phyloP scores from a whole-genome alignment of 2,113 vertebrate species.

The Tenebrosternarchus preto region DNA sequence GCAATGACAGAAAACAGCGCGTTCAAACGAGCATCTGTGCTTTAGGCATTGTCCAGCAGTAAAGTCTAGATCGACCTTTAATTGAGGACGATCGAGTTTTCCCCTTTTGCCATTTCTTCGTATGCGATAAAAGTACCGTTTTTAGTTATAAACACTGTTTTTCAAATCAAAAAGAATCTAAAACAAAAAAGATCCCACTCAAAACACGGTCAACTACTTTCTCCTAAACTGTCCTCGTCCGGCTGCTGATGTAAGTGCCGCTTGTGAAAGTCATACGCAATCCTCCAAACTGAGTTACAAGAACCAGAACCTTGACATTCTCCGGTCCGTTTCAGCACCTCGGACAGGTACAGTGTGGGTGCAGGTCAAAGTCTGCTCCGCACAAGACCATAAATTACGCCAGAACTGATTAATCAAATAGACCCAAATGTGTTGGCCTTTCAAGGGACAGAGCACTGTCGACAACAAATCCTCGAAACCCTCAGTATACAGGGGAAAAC shows the following conservation, averaged over 20 bases:
- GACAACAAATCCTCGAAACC: not conserved
- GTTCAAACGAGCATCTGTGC: slow-evolving; percentile 39
- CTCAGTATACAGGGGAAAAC: not conserved
- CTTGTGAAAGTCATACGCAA: not conserved
- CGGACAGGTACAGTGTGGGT: slow-evolving; percentile 52
- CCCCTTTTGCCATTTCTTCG: slow-evolving; percentile 14
- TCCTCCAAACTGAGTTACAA: slow-evolving; percentile 8
- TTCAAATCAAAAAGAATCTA: not conserved
- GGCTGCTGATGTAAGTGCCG: not conserved
- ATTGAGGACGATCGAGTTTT: not conserved
- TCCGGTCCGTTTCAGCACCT: slow-evolving; percentile 57
- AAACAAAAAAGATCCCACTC: not conserved
- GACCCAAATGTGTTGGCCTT: no score
- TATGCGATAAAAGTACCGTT: not conserved
- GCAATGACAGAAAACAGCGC: not conserved
- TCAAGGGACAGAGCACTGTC: not conserved
- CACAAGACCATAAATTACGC: no score
- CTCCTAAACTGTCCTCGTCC: not conserved
- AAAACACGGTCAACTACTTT: slow-evolving; percentile 6
- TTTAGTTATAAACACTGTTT: not conserved
- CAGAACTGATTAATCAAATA: no score
- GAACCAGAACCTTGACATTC: slow-evolving; percentile 19
- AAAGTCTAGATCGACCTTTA: not conserved
- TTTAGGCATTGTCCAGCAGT: slow-evolving; percentile 21
- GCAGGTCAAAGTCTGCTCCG: no score